phyloP scores from a whole-genome alignment of 2,888 invertebrate genomes.

The Lasioglossum vierecki region DNA sequence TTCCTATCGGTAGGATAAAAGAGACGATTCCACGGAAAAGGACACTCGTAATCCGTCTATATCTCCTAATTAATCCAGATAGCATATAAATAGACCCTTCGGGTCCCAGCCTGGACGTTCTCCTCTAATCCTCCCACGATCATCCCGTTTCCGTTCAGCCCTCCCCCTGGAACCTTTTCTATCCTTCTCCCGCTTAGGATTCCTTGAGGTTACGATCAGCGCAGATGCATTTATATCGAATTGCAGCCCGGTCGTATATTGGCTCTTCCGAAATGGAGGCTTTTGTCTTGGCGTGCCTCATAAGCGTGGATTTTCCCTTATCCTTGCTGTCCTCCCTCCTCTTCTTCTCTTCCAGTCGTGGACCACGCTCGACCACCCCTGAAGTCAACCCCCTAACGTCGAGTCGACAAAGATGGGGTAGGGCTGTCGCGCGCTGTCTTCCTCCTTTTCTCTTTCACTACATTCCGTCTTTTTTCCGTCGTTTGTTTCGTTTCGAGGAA shows the following conservation, averaged over 20 bases:
- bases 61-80: slow-evolving; percentile 74
- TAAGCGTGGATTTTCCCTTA: slow-evolving; percentile 82
- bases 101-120: slow-evolving; percentile 67
- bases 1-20: not conserved
- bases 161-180: not conserved
- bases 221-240: slow-evolving; percentile 81
- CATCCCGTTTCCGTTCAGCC: slow-evolving; percentile 28
- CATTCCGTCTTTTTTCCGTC: slow-evolving; percentile 43
- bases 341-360: slow-evolving; percentile 57
- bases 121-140: slow-evolving; percentile 73
- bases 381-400: slow-evolving; percentile 77
- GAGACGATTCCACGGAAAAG: slow-evolving; percentile 51
- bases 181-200: slow-evolving; percentile 39
- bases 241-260: slow-evolving; percentile 78
- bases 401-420: slow-evolving; percentile 59
- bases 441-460: slow-evolving; percentile 27
- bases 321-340: slow-evolving; percentile 67
- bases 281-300: slow-evolving; percentile 82
- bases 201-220: slow-evolving; percentile 73
- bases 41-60: slow-evolving; percentile 57
- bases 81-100: slow-evolving; percentile 69
- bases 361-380: slow-evolving; percentile 80
- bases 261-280: slow-evolving; percentile 80
- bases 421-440: slow-evolving; percentile 56
- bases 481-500: slow-evolving; percentile 77